These are phyloP conservation scores for Drosophila paracracens DNA, from an alignment of 2,888 invertebrate genomes.

Conservation along the genomic window DNA sequence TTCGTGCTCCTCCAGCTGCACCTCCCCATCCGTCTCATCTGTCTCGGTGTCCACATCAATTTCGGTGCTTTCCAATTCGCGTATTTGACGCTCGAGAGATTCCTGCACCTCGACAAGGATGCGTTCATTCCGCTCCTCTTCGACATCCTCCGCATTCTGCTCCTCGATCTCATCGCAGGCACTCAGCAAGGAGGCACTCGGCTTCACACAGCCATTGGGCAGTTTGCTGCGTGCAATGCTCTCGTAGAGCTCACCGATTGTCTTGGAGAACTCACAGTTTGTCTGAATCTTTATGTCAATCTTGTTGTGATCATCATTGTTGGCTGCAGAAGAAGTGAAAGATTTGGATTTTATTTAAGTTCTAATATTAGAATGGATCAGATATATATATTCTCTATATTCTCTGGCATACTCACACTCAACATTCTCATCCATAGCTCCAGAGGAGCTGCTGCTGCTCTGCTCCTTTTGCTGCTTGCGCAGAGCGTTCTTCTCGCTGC, in stretches of 20 bases:
- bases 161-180: constrained; percentile 87
- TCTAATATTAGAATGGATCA: neutral
- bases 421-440: constrained; percentile 61
- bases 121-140: constrained; percentile 88
- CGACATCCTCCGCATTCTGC: constrained; percentile 86
- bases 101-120: constrained; percentile 92
- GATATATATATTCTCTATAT: neutral
- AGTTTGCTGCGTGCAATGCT: constrained; percentile 73
- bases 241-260: constrained; percentile 84
- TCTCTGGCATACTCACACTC: constrained; percentile 55
- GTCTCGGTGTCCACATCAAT: constrained; percentile 93
- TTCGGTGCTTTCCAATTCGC: constrained; percentile 89
- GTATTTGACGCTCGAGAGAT: constrained; percentile 90
- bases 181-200: constrained; percentile 66
- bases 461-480: constrained; percentile 67
- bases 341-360: neutral
- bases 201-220: constrained; percentile 58
- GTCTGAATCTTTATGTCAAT: constrained; percentile 85
- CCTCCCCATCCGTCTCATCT: constrained; percentile 88
- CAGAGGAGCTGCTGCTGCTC: constrained; percentile 30
- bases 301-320: constrained; percentile 78
- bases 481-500: constrained; percentile 83
- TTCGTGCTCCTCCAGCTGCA: constrained; percentile 78
- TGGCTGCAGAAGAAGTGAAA: constrained; percentile 26
- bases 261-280: constrained; percentile 84